phyloP scores from a whole-genome alignment of 1,140 invertebrate genomes.

The Phthorimaea operculella region DNA sequence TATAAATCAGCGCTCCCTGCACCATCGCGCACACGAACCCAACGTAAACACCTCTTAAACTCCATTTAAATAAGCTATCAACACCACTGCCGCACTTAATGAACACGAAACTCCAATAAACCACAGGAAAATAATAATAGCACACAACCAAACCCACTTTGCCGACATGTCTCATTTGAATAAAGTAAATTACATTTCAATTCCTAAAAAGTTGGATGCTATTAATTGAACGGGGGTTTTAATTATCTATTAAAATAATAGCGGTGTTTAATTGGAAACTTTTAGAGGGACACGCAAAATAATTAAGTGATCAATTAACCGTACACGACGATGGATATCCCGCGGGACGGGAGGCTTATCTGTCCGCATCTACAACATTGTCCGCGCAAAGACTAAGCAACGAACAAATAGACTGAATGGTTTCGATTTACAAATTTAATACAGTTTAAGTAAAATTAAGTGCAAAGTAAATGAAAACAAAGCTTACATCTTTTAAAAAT shows the following conservation, averaged over 20 bases:
- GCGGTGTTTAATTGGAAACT: conserved; percentile 55
- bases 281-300: conserved; percentile 55
- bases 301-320: conserved; percentile 61
- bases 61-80: conserved; percentile 61
- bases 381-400: conserved; percentile 24
- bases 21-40: not conserved
- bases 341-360: conserved; percentile 28
- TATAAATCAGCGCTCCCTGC: conserved; percentile 46
- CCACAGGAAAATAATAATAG: conserved; percentile 62
- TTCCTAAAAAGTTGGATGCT: conserved; percentile 42
- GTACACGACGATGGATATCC: conserved; percentile 38
- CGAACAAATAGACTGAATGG: not conserved
- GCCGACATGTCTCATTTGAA: conserved; percentile 54
- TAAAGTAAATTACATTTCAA: conserved; percentile 58
- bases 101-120: conserved; percentile 61
- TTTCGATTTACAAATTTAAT: too few species aligned
- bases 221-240: conserved; percentile 59
- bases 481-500: too few species aligned
- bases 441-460: too few species aligned
- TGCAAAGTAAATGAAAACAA: too few species aligned
- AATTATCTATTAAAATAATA: conserved; percentile 62
- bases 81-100: conserved; percentile 35
- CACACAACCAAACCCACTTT: conserved; percentile 51
- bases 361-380: conserved; percentile 32
- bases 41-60: conserved; percentile 31